These are phyloP conservation scores for Tragopan temminckii DNA, from an alignment of 2,797 vertebrate species.

Conservation along the genomic window DNA sequence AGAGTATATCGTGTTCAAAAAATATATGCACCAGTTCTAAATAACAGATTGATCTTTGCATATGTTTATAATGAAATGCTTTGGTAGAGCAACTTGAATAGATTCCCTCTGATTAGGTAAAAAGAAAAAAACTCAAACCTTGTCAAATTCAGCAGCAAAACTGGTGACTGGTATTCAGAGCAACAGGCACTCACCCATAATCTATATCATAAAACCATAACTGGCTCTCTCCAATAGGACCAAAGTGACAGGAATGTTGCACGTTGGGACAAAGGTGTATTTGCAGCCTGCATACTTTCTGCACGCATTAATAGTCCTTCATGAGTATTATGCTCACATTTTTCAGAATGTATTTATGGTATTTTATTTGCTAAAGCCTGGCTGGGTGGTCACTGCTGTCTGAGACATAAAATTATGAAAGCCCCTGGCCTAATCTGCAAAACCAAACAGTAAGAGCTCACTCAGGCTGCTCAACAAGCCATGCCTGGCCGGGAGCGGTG, in stretches of 20 bases:
- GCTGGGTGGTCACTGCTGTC: constrained; percentile 33
- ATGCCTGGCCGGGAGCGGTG: fast-evolving
- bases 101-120: neutral
- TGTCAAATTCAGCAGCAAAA: neutral
- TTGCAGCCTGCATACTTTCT: constrained; percentile 71
- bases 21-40: neutral
- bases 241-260: constrained; percentile 55
- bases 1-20: neutral
- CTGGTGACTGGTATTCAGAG: neutral
- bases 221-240: constrained; percentile 1
- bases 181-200: neutral
- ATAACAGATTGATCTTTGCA: neutral
- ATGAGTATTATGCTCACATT: constrained; percentile 65
- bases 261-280: constrained; percentile 53
- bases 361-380: constrained; percentile 69
- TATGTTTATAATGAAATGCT: neutral
- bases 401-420: constrained; percentile 16
- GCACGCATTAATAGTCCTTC: constrained; percentile 57
- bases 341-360: constrained; percentile 64
- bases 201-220: constrained; percentile 41
- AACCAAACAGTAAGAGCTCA: neutral
- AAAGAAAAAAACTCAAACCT: neutral
- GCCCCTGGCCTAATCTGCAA: neutral
- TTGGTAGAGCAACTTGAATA: neutral
- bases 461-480: neutral